Evolutionary conservation across 2,797 vertebrate species (phyloP), one percentile per base, ranked within the genome.

Genomic region (Manis pentadactyla): DNA sequence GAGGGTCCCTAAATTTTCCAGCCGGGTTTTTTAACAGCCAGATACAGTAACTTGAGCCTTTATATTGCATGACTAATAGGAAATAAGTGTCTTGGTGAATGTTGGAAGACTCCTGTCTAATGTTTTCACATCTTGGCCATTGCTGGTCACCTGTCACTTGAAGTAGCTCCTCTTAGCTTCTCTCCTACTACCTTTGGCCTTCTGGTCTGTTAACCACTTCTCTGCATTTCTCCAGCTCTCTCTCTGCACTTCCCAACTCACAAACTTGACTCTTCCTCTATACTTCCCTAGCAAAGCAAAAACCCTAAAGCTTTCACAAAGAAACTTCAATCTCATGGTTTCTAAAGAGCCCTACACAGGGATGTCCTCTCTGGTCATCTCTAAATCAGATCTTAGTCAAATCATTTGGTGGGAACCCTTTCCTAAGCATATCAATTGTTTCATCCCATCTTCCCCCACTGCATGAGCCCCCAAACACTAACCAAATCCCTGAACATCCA

Each of bases 21-120:
- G 34, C 31, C 37, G 46, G 53, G 66, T 94, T 39, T 66, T 93
- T 95, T 87, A 83, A 93, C 15, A 89, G 68, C 39, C 78, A 84
- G 75, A 57, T 49, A 87, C 31, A 91, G 63, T 81, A 93, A 77
- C 18, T 59, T 83, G 87, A 95, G 17, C 57, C 61, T 73, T 96
- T 90, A 69, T 49, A 39, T 86, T 96, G 25, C 18, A 53, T 49
- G 83, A 89, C 82, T 91, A 63, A 79, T 19, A 42, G 63, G n/a
- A 95, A 95, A 95, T 86, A 17, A 5, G 71, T 69, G 25, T 85
- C 59, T 87, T 91, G 55, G n/a, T 85, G 37, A 92, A 77, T 73
- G 39, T 61, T 51, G 66, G 29, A 81, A 19, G 78, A 90, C 55
- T 86, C 55, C 74, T 75, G 31, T 42, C 69, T 94, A 79, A 55